A percentile compares a stretch with the other conserved stretches of the same genome.
phyloP scores from a whole-genome alignment of 2,888 invertebrate species.

The Bunonema sp. region DNA sequence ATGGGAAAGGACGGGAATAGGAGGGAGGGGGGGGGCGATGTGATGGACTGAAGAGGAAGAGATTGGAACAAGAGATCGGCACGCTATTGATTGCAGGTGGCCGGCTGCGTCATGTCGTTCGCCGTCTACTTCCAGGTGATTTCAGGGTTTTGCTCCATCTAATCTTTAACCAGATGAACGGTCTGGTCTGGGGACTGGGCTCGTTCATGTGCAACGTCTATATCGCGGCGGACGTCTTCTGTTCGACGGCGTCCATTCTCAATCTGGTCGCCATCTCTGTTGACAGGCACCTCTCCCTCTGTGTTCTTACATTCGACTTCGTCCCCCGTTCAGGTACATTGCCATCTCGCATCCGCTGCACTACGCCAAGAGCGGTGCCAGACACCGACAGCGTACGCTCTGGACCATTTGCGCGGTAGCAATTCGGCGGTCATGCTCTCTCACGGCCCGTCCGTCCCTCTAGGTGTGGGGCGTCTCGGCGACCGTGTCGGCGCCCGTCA shows the following conservation, averaged over 20 bases:
- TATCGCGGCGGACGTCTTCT: conserved; percentile 91
- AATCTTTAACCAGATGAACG: conserved; percentile 45
- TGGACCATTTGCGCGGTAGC: no score
- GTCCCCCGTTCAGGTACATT: conserved; percentile 17
- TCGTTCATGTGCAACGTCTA: conserved; percentile 85
- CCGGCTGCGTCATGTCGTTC: conserved; percentile 93
- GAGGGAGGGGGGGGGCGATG: neutral
- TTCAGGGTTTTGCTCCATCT: neutral
- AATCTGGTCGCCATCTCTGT: conserved; percentile 91
- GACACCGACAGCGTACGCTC: no score
- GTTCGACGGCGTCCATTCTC: conserved; percentile 90
- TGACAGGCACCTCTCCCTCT: conserved; percentile 62
- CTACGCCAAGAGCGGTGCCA: conserved; percentile 39
- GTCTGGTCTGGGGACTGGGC: conserved; percentile 63
- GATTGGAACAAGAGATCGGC: neutral
- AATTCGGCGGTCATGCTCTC: no score
- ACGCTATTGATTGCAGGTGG: conserved; percentile 54
- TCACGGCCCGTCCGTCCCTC: no score
- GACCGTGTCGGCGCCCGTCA: conserved; percentile 86
- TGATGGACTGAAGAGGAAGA: neutral
- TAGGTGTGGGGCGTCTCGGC: conserved; percentile 87
- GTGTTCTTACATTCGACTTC: neutral
- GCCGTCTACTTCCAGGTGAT: conserved; percentile 89
- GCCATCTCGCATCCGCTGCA: conserved; percentile 39
- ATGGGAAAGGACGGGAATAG: neutral